phyloP scores from a whole-genome alignment of 2,888 invertebrate genomes.

The Hirtodrosophila confusa region DNA sequence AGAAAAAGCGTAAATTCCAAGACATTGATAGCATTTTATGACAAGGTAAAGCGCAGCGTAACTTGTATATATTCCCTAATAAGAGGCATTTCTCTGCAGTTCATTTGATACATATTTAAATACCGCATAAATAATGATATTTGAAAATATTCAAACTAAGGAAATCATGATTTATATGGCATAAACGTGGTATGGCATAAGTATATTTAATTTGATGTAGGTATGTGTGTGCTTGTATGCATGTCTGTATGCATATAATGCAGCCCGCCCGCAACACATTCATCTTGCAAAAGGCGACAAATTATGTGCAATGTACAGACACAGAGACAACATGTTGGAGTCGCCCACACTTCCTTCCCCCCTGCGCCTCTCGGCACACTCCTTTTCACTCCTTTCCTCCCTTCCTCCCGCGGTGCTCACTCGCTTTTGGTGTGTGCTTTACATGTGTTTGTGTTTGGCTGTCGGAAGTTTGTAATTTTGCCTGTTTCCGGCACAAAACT shows the following conservation, averaged over 20 bases:
- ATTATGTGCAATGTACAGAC: conserved; percentile 75
- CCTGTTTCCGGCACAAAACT: conserved; percentile 83
- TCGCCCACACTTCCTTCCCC: conserved; percentile 26
- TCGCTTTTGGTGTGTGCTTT: conserved; percentile 51
- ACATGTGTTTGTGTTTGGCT: conserved; percentile 75
- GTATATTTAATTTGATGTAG: not conserved
- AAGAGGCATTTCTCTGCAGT: too few species aligned
- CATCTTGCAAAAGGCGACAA: conserved; percentile 79
- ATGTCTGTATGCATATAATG: conserved; percentile 38
- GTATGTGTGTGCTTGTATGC: conserved; percentile 2
- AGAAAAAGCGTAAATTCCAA: too few species aligned
- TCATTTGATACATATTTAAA: too few species aligned
- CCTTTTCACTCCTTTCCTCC: too few species aligned
- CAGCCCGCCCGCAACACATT: conserved; percentile 64
- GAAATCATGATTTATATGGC: not conserved
- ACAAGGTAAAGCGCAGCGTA: too few species aligned
- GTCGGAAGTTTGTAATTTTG: conserved; percentile 84
- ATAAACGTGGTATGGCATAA: not conserved
- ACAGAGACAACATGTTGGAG: conserved; percentile 62
- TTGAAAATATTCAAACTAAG: too few species aligned
- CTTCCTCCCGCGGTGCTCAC: not conserved
- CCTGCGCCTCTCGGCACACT: not conserved
- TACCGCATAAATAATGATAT: too few species aligned
- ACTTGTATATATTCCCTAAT: too few species aligned
- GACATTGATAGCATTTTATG: too few species aligned